Conservation (phyloP, 2,888 invertebrate genomes). For the Aricia artaxerxes region DNA sequence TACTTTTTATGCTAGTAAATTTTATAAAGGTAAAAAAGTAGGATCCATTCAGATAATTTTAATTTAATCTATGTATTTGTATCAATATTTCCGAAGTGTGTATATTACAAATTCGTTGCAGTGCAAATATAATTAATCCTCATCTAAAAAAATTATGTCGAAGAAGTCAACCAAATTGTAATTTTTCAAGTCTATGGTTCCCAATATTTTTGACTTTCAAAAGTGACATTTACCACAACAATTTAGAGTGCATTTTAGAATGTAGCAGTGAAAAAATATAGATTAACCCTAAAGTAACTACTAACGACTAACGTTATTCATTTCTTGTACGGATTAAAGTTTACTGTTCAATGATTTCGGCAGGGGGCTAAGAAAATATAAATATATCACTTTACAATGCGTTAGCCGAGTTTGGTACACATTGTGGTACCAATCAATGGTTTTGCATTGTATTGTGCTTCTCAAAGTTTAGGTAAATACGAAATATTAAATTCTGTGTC, state of each 20-base stretch:
- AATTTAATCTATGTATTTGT: neutral
- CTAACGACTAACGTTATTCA: constrained; percentile 39
- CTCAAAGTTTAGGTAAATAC: constrained; percentile 51
- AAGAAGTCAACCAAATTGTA: constrained; percentile 52
- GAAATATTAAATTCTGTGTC: neutral
- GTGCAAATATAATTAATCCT: constrained; percentile 59
- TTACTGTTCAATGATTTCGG: constrained; percentile 56
- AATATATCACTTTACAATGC: constrained; percentile 77
- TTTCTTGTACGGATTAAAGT: constrained; percentile 56
- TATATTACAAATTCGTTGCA: constrained; percentile 49
- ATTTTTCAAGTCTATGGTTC: constrained; percentile 62
- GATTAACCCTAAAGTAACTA: constrained; percentile 30
- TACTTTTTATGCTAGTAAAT: neutral
- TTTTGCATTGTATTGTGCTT: constrained; percentile 48
- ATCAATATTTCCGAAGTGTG: constrained; percentile 47
- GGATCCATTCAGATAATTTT: neutral
- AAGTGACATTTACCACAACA: neutral
- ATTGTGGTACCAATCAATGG: constrained; percentile 74
- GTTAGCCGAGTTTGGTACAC: constrained; percentile 66
- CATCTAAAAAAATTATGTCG: constrained; percentile 49
- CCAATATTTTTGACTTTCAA: constrained; percentile 46
- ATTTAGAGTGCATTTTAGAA: neutral
- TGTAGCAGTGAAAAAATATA: neutral
- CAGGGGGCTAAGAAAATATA: constrained; percentile 72
- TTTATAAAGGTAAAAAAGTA: neutral